These are phyloP conservation scores for Ptychodera flava DNA, from an alignment of 35 echinoderm and acorn worm species.

Conservation along the genomic window DNA sequence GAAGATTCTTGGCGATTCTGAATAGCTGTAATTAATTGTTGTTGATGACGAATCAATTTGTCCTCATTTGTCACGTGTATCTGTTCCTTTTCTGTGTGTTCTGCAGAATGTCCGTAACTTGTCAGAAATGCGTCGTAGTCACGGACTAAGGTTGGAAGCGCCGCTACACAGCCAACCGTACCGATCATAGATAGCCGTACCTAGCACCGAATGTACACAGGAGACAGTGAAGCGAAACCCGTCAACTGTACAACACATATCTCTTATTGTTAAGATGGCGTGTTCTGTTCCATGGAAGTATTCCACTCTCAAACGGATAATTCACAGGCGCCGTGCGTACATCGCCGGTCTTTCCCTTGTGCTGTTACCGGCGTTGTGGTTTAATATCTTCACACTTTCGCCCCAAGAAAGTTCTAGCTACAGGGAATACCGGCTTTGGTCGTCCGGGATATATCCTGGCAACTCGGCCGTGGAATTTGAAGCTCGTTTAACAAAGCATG, in stretches of 20 bases:
- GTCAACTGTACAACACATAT: too few species aligned
- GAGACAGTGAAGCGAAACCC: too few species aligned
- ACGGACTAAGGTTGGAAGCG: too few species aligned
- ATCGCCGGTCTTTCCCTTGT: not conserved
- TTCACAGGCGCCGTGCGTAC: not conserved
- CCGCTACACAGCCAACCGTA: too few species aligned
- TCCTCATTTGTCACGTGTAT: not conserved
- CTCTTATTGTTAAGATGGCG: not conserved
- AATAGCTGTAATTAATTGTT: not conserved
- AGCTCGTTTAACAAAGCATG: not conserved
- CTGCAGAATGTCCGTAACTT: too few species aligned
- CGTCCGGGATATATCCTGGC: not conserved
- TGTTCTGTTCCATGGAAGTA: not conserved
- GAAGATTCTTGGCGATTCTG: not conserved
- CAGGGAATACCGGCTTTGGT: not conserved
- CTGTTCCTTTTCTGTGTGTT: too few species aligned
- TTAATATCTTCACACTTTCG: not conserved
- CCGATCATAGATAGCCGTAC: too few species aligned
- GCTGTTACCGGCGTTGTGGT: not conserved
- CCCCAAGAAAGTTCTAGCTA: not conserved
- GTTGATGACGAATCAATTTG: constrained; percentile 1
- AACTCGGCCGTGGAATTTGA: not conserved
- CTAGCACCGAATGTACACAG: too few species aligned
- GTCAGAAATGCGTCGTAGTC: too few species aligned
- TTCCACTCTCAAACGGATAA: not conserved